Evolutionary conservation across 1,140 invertebrate species (phyloP).

Genomic region (Drosophila tani): DNA sequence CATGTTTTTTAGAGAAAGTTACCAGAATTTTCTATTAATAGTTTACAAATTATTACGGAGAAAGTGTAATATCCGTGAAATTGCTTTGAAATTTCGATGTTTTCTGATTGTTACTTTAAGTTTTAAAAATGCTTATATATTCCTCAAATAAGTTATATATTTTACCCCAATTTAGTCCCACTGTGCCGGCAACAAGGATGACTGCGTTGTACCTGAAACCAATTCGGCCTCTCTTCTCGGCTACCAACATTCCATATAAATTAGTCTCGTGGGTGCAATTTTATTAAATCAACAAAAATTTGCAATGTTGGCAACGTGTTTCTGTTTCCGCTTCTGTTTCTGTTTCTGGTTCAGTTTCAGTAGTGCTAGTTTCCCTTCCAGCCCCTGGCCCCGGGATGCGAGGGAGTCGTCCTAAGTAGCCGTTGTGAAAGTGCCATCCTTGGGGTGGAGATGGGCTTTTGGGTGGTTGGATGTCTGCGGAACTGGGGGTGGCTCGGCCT

Average conservation of each 20-base stretch:
- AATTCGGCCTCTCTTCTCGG: constrained; percentile 69
- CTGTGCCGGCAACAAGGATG: constrained; percentile 49
- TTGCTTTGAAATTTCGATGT: no score
- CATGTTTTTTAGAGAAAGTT: constrained; percentile 8
- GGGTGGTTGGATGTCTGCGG: constrained; percentile 7
- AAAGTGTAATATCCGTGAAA: not conserved
- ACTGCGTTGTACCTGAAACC: constrained; percentile 66
- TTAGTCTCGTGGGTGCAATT: constrained; percentile 84
- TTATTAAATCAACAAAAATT: constrained; percentile 85
- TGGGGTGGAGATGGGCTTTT: constrained; percentile 27
- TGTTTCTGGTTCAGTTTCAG: constrained; percentile 6
- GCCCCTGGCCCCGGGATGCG: constrained; percentile 4
- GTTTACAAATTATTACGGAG: not conserved
- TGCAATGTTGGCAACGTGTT: constrained; percentile 75
- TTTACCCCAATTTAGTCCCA: constrained; percentile 15
- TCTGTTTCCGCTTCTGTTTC: constrained; percentile 36
- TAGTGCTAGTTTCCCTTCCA: constrained; percentile 34
- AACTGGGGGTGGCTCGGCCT: constrained; percentile 21
- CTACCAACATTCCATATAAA: constrained; percentile 81
- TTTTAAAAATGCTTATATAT: no score
- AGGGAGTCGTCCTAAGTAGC: constrained; percentile 64
- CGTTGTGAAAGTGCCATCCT: constrained; percentile 28
- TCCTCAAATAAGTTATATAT: not conserved
- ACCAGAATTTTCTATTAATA: not conserved
- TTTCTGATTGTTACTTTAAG: no score